Base-by-base conservation (phyloP, 2,888 invertebrate species). In the Myopa tessellatipennis region DNA sequence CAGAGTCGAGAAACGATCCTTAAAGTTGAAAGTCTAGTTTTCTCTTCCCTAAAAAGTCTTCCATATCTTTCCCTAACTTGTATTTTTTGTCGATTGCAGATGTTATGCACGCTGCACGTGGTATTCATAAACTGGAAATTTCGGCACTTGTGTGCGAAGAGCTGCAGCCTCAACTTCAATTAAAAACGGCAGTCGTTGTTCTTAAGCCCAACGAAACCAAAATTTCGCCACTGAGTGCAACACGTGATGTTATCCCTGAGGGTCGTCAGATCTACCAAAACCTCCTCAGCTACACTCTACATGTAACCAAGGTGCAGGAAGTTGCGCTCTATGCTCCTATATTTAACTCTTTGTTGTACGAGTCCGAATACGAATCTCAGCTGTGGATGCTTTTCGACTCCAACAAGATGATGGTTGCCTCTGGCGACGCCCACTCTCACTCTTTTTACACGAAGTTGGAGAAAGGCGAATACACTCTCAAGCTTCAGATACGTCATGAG, bases 331-430 rank as follows among this genome's bases (percentile, higher is more conserved):
- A 94, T 85, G 93, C 94, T 79, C 93, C 96, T 0, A 86, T 96
- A 78, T 91, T 99, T 58, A 95, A 95, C 87, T 94, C 96, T 85
- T 92, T 96, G 86, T 91, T 99, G 61, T 99, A 99, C 88, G 99
- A 99, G 90, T 95, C 95, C 0, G 98, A 98, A 90, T 97, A 95
- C 87, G 98, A 99, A 90, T 95, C 97, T 8, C 98, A 99, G 90
- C 91, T 99, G 88, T 98, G 98, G 98, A 96, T 98, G 95, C 85
- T 99, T 79, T 99, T 95, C 90, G 97, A 98, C 89, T 90, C 91
- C 77, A 96, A 96, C 89, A 99, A 99, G 90, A 95, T 96, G 85
- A 92, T 95, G 77, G 89, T 98, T 83, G 93, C 93, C 73, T 93
- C 94, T 80, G 98, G 98, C 0, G 98, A 98, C 89, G 97, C 98